phyloP scores from a whole-genome alignment of 1,140 invertebrate genomes.

The Antheraea pernyi region DNA sequence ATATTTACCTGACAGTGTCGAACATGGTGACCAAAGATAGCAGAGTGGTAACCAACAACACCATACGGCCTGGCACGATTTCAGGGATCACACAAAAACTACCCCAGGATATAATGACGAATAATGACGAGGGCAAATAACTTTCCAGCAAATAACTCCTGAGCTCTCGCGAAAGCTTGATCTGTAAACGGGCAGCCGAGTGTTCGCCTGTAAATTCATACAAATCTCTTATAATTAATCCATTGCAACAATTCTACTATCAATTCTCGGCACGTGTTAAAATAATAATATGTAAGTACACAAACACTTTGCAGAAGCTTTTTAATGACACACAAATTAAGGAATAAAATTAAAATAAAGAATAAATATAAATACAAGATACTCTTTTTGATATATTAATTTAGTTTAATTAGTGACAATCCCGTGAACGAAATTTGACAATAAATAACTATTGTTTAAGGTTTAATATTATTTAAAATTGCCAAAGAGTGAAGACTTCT shows the following conservation, averaged over 20 bases:
- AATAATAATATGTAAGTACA: too few species aligned
- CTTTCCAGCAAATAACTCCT: conserved; percentile 82
- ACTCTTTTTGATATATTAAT: too few species aligned
- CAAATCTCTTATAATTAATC: background rate
- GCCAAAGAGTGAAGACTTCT: too few species aligned
- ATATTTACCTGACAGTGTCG: conserved; percentile 80
- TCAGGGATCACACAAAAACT: conserved; percentile 83
- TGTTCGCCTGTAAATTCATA: conserved; percentile 72
- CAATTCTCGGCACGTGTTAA: too few species aligned
- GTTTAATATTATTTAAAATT: too few species aligned
- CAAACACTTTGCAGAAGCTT: too few species aligned
- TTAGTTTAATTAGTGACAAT: too few species aligned
- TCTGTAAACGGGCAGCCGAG: conserved; percentile 79
- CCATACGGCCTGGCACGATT: conserved; percentile 81
- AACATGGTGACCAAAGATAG: conserved; percentile 83
- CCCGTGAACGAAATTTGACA: too few species aligned
- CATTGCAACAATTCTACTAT: background rate
- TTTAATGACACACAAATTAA: too few species aligned
- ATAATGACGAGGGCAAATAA: conserved; percentile 82
- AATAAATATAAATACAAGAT: too few species aligned
- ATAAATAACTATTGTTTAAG: too few species aligned
- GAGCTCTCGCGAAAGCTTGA: conserved; percentile 80
- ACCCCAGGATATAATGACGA: conserved; percentile 84
- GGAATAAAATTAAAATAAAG: too few species aligned
- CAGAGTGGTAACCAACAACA: conserved; percentile 81